Base-by-base conservation (phyloP, 2,113 vertebrate species). In the Antigone vipio region DNA sequence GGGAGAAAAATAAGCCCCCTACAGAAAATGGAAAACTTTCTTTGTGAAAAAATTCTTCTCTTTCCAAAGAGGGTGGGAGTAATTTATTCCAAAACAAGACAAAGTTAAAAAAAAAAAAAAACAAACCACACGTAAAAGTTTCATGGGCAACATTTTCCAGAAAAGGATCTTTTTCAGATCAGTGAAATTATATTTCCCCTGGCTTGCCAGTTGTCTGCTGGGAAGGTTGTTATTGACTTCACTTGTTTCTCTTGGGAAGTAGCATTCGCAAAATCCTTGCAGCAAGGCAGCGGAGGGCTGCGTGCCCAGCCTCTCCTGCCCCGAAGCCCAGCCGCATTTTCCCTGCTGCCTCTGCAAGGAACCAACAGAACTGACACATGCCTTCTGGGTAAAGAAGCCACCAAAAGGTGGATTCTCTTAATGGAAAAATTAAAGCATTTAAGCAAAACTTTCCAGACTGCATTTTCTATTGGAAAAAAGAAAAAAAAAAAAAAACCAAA, bases 61-160 rank as follows among this genome's bases (percentile, higher is more conserved):
- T 35, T 89, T 81, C 32, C 32, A 15, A 74, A 74, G 23, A 23
- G 6, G 5, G 40, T 55, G 16, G 56, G 66, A 92, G 73, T 64
- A 85, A 91, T 85, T 91, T 87, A 78, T 89, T 92, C 84, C 80
- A 67, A 73, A 78, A 44, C 50, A 84, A 91, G 80, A 87, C 47
- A 59, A 81, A 77, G 55, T 22, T 24, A 67, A 89, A 92, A 71
- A 27, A 71, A 86, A 92, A 69, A 69, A 17, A 42, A 12, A 42
- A 11, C 40, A 42, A 42, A 42, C 40, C 47, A 85, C 40, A 71
- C 38, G 79, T 34, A n/a, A 66, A 79, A 87, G 56, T 89, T 94
- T 71, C 44, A 89, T 13, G 29, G 73, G 56, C 38, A 63, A 47
- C 19, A 49, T 90, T 92, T 85, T 71, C 40, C 58, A 76, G n/a